Conservation (phyloP, 1,140 invertebrate species). For the Gryon sp. region DNA sequence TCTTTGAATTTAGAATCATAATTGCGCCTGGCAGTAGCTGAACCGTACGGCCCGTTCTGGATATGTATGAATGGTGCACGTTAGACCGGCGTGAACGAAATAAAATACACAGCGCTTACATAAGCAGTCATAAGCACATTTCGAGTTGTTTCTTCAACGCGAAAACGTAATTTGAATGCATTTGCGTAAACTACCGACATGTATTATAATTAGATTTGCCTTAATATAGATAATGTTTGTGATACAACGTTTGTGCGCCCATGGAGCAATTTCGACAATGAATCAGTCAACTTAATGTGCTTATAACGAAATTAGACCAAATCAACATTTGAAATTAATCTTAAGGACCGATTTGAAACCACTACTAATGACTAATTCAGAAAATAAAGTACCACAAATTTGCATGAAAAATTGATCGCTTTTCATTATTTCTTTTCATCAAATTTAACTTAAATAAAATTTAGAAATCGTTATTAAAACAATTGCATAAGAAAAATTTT, state of each 20-base stretch:
- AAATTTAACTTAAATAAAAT: too few relatives aligned
- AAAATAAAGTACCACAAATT: constrained; percentile 21
- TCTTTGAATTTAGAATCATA: constrained; percentile 50
- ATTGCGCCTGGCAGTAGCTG: constrained; percentile 73
- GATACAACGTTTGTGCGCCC: too few relatives aligned
- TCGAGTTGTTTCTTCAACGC: constrained; percentile 26
- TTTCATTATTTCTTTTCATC: too few relatives aligned
- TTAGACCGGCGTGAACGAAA: constrained; percentile 59
- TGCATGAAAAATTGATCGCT: constrained; percentile 22
- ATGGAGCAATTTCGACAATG: too few relatives aligned
- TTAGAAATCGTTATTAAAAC: too few relatives aligned
- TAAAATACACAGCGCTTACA: constrained; percentile 51
- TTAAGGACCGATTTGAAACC: constrained; percentile 29
- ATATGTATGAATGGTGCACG: constrained; percentile 72
- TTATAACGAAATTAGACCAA: too few relatives aligned
- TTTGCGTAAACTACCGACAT: not conserved
- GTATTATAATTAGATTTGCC: constrained; percentile 18
- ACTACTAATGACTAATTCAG: constrained; percentile 22
- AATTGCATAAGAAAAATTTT: too few relatives aligned
- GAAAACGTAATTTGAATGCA: not conserved
- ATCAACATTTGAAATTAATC: too few relatives aligned
- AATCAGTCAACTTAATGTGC: too few relatives aligned
- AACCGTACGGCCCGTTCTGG: constrained; percentile 80
- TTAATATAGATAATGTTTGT: too few relatives aligned
- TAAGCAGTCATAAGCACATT: constrained; percentile 61